Evolutionary conservation across 2,797 vertebrate genomes (phyloP), one percentile per base, ranked within the genome.

Genomic region (Acomys russatus): DNA sequence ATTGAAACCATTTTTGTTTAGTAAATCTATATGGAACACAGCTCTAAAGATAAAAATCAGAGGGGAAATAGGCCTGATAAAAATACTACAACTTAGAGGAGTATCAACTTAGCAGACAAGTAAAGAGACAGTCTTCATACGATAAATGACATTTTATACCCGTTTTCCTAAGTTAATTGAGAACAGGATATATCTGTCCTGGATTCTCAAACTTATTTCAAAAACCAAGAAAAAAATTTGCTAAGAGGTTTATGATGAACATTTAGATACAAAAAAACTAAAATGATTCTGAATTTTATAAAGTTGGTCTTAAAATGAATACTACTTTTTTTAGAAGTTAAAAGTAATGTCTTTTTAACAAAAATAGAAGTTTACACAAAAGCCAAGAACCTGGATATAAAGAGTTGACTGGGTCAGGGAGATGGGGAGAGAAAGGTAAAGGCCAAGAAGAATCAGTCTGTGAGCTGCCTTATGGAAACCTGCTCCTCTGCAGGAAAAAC

Each of bases 201-300:
- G 71, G 56, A 90, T 68, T 96, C 23, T 76, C 84, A 88, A 90
- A 90, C 38, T 73, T 85, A 20, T 22, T 11, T 91, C 49, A 96
- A 97, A 95, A 93, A 84, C 35, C 66, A 97, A 96, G 91, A 82
- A 49, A 95, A 95, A 51, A 96, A 93, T 84, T 28, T 90, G 20
- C 91, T 10, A 90, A 18, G 5, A 68, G 44, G n/a, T 76, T 51
- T 97, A 63, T 90, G 49, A 63, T 90, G 49, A 96, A 95, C 33
- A 90, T 79, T 94, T 35, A 90, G 51, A 91, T 70, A 94, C 59
- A 85, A 78, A 85, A n/a, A 86, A 88, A 77, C 74, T 84, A 51
- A 94, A 89, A 88, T 78, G 70, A 82, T 54, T 44, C 28, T 94
- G 22, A 56, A 92, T 94, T 89, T n/a, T 66, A 96, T 33, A n/a